phyloP scores from a whole-genome alignment of 2,888 invertebrate genomes.

The Sepioteuthis lessoniana region DNA sequence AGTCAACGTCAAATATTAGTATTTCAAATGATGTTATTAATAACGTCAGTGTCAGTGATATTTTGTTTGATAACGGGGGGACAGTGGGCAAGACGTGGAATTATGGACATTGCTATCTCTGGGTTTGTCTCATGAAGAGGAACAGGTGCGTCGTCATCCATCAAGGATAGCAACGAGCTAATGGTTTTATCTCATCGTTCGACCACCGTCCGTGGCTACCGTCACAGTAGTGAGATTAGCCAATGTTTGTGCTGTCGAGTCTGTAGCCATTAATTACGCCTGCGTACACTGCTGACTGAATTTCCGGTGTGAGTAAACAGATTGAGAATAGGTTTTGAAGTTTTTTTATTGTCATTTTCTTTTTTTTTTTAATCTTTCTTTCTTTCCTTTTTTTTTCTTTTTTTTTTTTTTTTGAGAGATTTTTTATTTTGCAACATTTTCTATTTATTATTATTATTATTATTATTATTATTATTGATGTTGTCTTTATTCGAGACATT shows the following conservation, averaged over 20 bases:
- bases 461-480: too few species aligned
- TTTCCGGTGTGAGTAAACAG: slow-evolving; percentile 33
- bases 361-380: too few species aligned
- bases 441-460: too few species aligned
- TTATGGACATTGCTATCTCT: background rate
- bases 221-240: background rate
- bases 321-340: background rate
- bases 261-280: background rate
- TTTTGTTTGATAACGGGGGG: background rate
- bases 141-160: background rate
- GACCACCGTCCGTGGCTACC: background rate
- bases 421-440: too few species aligned
- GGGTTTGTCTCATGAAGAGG: background rate
- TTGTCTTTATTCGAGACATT: too few species aligned
- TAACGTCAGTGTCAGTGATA: background rate
- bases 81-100: background rate
- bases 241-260: background rate
- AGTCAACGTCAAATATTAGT: too few species aligned
- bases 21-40: background rate
- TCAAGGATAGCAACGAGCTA: background rate
- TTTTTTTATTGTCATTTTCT: too few species aligned
- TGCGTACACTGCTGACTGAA: background rate
- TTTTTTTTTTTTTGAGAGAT: too few species aligned
- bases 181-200: background rate
- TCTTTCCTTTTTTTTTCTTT: too few species aligned